Evolutionary conservation across 2,113 vertebrate species (phyloP), one percentile per base, ranked within the genome.

Genomic region (Sterrhoptilus dennistouni): DNA sequence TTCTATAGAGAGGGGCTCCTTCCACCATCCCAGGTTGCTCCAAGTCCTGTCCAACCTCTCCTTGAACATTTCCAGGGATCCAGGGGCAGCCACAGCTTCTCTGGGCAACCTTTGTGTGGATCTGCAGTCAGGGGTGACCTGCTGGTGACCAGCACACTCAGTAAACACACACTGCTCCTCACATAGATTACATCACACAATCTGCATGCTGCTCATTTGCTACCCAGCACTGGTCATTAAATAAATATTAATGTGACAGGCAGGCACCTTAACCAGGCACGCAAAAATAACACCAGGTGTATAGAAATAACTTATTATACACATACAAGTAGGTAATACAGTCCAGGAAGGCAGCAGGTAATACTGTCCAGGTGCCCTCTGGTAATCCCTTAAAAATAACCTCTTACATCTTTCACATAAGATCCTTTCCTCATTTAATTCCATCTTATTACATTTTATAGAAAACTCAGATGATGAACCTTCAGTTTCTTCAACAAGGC

Each of bases 171-270:
- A 31, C 49, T 85, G 18, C 50, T 65, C 59, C 74, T 44, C 60
- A 80, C 47, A 74, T 14, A 79, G 53, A 68, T 78, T 66, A 78
- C 71, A 75, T 87, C 89, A 90, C 42, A 87, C 49, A 65, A 75
- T 50, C 95, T 96, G 87, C 42, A 9, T 6, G 76, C 54, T 93
- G 91, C 45, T 90, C 94, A 95, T 97, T 96, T 94, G 94, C 91
- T 95, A 81, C 94, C 87, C 87, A 88, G 83, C 90, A 69, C 36
- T 27, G 93, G 57, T 93, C 94, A 96, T 96, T 97, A 96, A 97
- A 96, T 89, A 95, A 94, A 96, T 56, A 96, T 93, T 93, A 77
- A 90, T 68, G 85, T 84, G 92, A 94, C 77, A 44, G 60, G 60
- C 8, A 15, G 68, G 60, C 54, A 76, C 11, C 74, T 59, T 84